Percentiles rank a stretch among this genome's conserved stretches.
Conservation (phyloP, 2,113 vertebrate species). For the Osmerus mordax region DNA sequence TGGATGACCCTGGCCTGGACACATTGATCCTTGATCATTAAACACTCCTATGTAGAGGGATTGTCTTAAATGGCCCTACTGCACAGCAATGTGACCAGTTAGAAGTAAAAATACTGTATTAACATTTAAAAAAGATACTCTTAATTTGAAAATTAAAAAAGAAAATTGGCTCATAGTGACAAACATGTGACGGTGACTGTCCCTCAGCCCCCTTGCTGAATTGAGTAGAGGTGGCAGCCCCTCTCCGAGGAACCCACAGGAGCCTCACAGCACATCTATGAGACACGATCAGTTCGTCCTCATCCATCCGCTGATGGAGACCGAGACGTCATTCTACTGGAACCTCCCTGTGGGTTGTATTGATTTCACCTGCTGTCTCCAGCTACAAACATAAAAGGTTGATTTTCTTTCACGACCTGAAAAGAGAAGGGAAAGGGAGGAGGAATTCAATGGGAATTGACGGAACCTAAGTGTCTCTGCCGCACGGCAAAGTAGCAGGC, state of each 20-base stretch:
- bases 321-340: slow-evolving; percentile 31
- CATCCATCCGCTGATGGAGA: slow-evolving; percentile 46
- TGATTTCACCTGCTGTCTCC: slow-evolving; percentile 34
- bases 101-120: no score
- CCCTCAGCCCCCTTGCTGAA: slow-evolving; percentile 3
- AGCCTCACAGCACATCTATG: slow-evolving; percentile 41
- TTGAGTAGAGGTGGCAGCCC: slow-evolving; percentile 26
- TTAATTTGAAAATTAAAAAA: background rate
- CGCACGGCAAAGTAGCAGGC: no score
- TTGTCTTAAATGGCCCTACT: background rate
- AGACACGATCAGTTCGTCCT: slow-evolving; percentile 37
- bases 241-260: slow-evolving; percentile 42
- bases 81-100: background rate
- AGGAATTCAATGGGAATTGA: background rate
- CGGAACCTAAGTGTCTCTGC: background rate
- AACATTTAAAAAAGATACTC: background rate
- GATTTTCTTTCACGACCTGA: background rate
- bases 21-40: background rate
- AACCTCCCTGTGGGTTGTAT: slow-evolving; percentile 23
- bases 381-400: slow-evolving; percentile 11
- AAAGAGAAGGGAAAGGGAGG: background rate
- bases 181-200: slow-evolving; percentile 2
- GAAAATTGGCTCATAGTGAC: background rate
- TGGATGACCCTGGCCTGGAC: background rate
- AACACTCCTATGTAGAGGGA: no score